Conservation (phyloP, 2,888 invertebrate species). For the Drosophila rellima region DNA sequence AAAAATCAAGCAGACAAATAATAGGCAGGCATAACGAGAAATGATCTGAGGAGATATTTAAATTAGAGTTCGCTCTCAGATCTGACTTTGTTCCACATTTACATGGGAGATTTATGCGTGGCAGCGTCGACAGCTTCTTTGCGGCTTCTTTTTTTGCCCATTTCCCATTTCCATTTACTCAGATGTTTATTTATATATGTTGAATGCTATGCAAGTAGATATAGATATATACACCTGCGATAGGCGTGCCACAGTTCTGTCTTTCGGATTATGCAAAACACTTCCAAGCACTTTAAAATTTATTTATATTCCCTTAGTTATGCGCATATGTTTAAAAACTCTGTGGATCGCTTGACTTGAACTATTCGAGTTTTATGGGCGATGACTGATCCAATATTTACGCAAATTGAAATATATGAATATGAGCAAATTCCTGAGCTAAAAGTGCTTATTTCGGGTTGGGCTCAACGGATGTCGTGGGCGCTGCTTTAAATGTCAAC, state of each 20-base stretch:
- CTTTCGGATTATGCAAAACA: slow-evolving; percentile 57
- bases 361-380: slow-evolving; percentile 27
- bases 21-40: slow-evolving; percentile 16
- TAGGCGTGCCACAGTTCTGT: slow-evolving; percentile 43
- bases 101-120: slow-evolving; percentile 77
- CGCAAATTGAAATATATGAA: slow-evolving; percentile 25
- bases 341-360: slow-evolving; percentile 7
- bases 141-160: slow-evolving; percentile 23
- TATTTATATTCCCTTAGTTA: slow-evolving; percentile 36
- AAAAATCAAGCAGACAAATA: slow-evolving; percentile 17
- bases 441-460: slow-evolving; percentile 56
- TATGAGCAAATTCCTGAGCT: slow-evolving; percentile 47
- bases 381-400: slow-evolving; percentile 47
- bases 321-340: slow-evolving; percentile 21
- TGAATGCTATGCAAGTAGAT: slow-evolving; percentile 53
- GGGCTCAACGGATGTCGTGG: slow-evolving; percentile 75
- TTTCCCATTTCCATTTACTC: slow-evolving; percentile 35
- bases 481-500: slow-evolving; percentile 74
- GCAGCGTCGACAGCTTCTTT: slow-evolving; percentile 32
- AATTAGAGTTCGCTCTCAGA: slow-evolving; percentile 41
- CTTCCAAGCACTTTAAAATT: slow-evolving; percentile 17
- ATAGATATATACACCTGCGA: slow-evolving; percentile 58
- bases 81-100: slow-evolving; percentile 70
- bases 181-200: slow-evolving; percentile 70
- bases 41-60: slow-evolving; percentile 35